Conservation (phyloP, 1,140 invertebrate genomes). For the Elymnias hypermnestra region DNA sequence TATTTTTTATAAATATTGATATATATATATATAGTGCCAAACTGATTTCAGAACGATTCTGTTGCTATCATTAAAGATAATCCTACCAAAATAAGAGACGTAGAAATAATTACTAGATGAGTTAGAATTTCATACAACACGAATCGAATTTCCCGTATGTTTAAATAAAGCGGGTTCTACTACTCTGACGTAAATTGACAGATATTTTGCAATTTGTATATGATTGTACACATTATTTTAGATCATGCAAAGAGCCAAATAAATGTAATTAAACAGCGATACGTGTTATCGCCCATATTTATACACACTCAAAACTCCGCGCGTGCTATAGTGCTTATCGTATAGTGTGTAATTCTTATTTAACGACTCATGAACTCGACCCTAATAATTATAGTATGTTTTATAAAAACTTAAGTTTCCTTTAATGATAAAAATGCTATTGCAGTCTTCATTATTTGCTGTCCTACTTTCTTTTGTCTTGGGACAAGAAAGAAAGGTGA, state of each 20-base stretch:
- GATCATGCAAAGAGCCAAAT: neutral
- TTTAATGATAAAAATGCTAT: slow-evolving; percentile 37
- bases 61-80: neutral
- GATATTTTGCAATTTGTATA: too few species aligned
- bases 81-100: neutral
- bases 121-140: too few species aligned
- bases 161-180: neutral
- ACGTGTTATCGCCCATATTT: slow-evolving; percentile 20
- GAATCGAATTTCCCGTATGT: too few species aligned
- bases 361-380: slow-evolving; percentile 19
- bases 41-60: neutral
- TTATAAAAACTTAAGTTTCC: slow-evolving; percentile 34
- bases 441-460: slow-evolving; percentile 33
- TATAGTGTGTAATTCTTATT: slow-evolving; percentile 32
- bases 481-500: slow-evolving; percentile 54
- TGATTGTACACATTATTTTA: too few species aligned
- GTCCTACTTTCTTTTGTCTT: slow-evolving; percentile 28
- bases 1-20: too few species aligned
- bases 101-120: too few species aligned
- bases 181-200: neutral
- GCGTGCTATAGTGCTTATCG: slow-evolving; percentile 37
- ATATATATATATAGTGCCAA: too few species aligned
- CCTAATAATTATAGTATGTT: slow-evolving; percentile 24
- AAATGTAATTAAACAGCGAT: slow-evolving; percentile 9
- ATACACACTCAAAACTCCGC: slow-evolving; percentile 22